Base-by-base conservation (phyloP, 2,797 vertebrate species). In the Meriones psammophilus region DNA sequence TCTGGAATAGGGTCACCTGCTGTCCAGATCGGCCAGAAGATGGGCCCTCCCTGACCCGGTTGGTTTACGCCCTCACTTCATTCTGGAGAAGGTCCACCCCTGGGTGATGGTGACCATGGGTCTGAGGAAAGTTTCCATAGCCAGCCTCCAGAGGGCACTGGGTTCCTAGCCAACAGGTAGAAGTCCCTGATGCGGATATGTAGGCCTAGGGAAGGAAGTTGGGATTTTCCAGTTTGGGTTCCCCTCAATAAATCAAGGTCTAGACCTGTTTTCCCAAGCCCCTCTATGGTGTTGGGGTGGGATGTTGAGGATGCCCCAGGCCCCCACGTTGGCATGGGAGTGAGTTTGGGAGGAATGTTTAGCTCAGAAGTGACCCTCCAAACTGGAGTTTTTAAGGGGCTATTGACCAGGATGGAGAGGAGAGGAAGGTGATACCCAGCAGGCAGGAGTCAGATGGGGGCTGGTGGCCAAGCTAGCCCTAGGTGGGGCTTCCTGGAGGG, bases 361-460 rank as follows among this genome's bases (percentile, higher is more conserved):
- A 68, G 36, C 77, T 76, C 86, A 88, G 76, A 66, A 69, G 10
- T 4, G 8, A 66, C 69, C 56, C 56, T 56, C 13, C 33, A 66
- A 5, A 0, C 26, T 22, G 50, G 66, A 30, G 66, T 66, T 69
- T n/a, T 17, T 3, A 46, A 62, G 79, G 17, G 18, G 6, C 66
- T 60, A 33, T 39, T 58, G 36, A 28, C 68, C 28, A 54, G 56
- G 15, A 26, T 22, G 24, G 28, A 26, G 50, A 68, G 33, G 69
- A 14, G 14, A 54, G 76, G 42, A 77, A 10, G 33, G 26, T 1
- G 13, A 54, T 90, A 33, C 30, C 79, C 36, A 9, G n/a, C 10
- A 24, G 1, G 2, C 8, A 64, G 56, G 30, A 36, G 14, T 18
- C 2, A 0, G 0, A 15, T 30, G 8, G 8, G 46, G 14, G 12